Evolutionary conservation across 2,113 vertebrate species (phyloP).

Genomic region (Aix galericulata): DNA sequence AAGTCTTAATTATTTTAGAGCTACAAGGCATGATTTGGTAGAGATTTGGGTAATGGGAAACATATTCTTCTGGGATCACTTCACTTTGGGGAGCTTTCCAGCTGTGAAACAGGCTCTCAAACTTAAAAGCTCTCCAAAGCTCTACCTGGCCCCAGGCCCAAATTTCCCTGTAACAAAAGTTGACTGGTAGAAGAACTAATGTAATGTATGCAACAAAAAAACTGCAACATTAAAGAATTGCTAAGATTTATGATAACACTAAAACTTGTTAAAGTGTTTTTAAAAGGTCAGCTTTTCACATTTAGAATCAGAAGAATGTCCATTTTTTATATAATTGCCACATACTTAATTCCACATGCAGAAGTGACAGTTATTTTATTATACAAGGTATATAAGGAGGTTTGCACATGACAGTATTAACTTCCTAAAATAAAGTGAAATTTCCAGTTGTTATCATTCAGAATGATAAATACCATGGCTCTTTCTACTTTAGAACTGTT

Average conservation of each 20-base stretch:
- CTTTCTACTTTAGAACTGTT: not conserved
- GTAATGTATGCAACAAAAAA: conserved; percentile 54
- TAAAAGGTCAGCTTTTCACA: conserved; percentile 67
- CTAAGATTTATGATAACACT: conserved; percentile 64
- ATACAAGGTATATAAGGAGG: not conserved
- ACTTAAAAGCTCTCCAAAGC: conserved; percentile 72
- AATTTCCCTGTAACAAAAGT: conserved; percentile 69
- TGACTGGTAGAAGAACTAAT: conserved; percentile 34
- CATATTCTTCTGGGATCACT: conserved; percentile 73
- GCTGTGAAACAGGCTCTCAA: conserved; percentile 68
- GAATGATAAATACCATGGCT: not conserved
- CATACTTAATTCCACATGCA: conserved; percentile 11
- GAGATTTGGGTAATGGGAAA: conserved; percentile 77
- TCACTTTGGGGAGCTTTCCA: conserved; percentile 73
- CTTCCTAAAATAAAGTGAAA: not conserved
- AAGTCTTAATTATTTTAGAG: conserved; percentile 82
- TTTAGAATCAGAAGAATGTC: conserved; percentile 59
- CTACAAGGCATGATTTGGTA: conserved; percentile 75
- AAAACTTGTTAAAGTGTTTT: conserved; percentile 57
- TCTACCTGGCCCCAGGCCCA: conserved; percentile 61
- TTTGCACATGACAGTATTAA: not conserved
- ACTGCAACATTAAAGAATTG: conserved; percentile 53
- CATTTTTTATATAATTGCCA: conserved; percentile 42
- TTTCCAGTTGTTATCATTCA: not conserved
- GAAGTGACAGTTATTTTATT: conserved; percentile 32